Base-by-base conservation (phyloP, 2,113 vertebrate species). In the mouse (Mus musculus) region DNA sequence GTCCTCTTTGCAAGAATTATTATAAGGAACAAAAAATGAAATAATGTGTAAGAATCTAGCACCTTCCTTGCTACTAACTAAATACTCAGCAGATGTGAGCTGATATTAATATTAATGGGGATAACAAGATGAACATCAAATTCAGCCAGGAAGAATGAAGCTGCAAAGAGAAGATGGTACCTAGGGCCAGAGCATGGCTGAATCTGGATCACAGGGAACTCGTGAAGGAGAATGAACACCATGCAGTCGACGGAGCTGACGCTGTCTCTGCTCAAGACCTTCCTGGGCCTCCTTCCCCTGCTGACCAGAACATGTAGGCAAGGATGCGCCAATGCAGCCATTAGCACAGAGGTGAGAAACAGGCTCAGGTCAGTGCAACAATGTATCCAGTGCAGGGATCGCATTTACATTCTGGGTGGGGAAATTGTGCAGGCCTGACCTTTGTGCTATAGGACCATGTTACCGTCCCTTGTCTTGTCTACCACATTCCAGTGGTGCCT, bases 1-100 rank as follows among this genome's bases (percentile, higher is more conserved):
- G 24, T 67, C 52, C 4, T 1, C n/a, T 67, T 61, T 52, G 22
- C 36, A 56, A 30, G 7, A 14, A 14, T 19, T 42, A 46, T 63
- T 46, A 46, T 56, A 52, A 52, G 71, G 72, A 67, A 63, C 71
- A 85, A 95, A 65, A 69, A 90, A 94, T n/a, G 7, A 91, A 93
- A 78, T 49, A 36, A 84, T 6, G 12, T 26, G 9, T 30, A 82
- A 89, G 87, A 87, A 52, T 42, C 36, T 6, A 72, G 24, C 36
- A 81, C 88, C 30, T 88, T 67, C 82, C 36, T 24, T 84, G 49
- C 59, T 73, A 33, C 59, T 36, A 89, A 91, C 30, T 14, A 69
- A 93, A n/a, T 17, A 65, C 56, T 59, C 42, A 42, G 42, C 26
- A 69, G 73, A 22, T 33, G 72, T 26, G 42, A 69, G 36, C 36